Base-by-base conservation (phyloP, 2,888 invertebrate species). In the Mesorhabditis sp. region DNA sequence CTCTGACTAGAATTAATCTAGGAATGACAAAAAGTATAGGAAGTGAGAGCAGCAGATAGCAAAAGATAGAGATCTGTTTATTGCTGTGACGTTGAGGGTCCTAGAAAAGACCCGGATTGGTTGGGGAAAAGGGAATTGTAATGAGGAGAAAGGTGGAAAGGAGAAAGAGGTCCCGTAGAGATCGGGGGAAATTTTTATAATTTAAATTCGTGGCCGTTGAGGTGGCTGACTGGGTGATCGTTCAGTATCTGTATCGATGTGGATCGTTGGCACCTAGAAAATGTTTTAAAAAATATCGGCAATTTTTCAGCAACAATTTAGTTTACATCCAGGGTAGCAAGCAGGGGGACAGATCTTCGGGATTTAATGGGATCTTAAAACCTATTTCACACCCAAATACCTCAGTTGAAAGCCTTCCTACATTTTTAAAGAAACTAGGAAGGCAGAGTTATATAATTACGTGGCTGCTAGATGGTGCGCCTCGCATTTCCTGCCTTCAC, bases 191-290 rank as follows among this genome's bases (percentile, higher is more conserved):
- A 13, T n/a, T 13, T 50, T n/a, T 50, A 13, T 50, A 50, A 50
- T 13, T 50, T n/a, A 50, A 13, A 50, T 50, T n/a, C 58, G 7
- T n/a, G 58, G 58, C n/a, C 58, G 7, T 50, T 50, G 58, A 13
- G 58, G 58, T 50, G 58, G 58, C 7, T 50, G 7, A 2, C 7
- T 10, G 58, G 58, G 58, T 13, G n/a, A 13, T 50, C 58, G 58
- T 50, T 50, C 58, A 10, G 58, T 50, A n/a, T 50, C 58, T n/a
- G 58, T 50, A n/a, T 50, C 58, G 58, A 50, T 50, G n/a, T 50
- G 58, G n/a, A 50, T 50, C 58, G 58, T 13, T 10, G 58, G 58
- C 7, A 50, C 58, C 58, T 50, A n/a, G 10, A 50, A 50, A 13
- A n/a, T 10, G 58, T 50, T 50, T 50, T 50, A 50, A 13, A n/a